Evolutionary conservation across 2,888 invertebrate genomes (phyloP).

Genomic region (Rhagonycha lutea): DNA sequence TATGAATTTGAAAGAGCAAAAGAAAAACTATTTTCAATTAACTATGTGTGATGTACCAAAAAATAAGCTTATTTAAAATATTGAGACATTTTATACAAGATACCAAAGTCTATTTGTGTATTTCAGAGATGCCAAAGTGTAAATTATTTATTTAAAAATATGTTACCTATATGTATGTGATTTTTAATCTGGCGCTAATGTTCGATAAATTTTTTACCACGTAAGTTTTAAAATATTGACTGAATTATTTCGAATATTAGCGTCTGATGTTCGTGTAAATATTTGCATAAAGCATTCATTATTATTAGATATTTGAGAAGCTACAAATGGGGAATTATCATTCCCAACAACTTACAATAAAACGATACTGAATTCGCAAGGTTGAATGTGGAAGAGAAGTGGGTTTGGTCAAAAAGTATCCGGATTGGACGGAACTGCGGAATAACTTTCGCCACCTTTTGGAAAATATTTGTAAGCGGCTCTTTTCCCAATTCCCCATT

Average conservation of each 20-base stretch:
- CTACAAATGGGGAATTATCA: constrained; percentile 33
- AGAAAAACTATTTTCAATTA: constrained; percentile 54
- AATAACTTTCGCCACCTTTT: background rate
- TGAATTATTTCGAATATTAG: constrained; percentile 45
- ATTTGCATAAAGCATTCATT: constrained; percentile 40
- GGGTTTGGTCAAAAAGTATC: background rate
- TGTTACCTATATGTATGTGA: constrained; percentile 57
- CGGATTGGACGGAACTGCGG: background rate
- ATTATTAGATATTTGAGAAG: constrained; percentile 23
- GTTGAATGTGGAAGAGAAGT: background rate
- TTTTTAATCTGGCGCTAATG: constrained; percentile 45
- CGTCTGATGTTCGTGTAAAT: constrained; percentile 43
- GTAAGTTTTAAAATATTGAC: constrained; percentile 43
- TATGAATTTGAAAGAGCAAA: constrained; percentile 20
- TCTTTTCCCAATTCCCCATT: background rate
- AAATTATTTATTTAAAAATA: constrained; percentile 57
- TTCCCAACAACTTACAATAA: constrained; percentile 29
- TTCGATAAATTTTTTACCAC: constrained; percentile 29
- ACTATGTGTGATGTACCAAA: constrained; percentile 57
- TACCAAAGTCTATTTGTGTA: constrained; percentile 70
- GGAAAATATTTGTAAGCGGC: background rate
- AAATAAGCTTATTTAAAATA: constrained; percentile 48
- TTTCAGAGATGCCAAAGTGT: constrained; percentile 65
- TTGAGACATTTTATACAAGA: constrained; percentile 60
- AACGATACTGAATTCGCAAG: background rate